phyloP scores from a whole-genome alignment of 2,888 invertebrate genomes.

The Orthosia gothica region DNA sequence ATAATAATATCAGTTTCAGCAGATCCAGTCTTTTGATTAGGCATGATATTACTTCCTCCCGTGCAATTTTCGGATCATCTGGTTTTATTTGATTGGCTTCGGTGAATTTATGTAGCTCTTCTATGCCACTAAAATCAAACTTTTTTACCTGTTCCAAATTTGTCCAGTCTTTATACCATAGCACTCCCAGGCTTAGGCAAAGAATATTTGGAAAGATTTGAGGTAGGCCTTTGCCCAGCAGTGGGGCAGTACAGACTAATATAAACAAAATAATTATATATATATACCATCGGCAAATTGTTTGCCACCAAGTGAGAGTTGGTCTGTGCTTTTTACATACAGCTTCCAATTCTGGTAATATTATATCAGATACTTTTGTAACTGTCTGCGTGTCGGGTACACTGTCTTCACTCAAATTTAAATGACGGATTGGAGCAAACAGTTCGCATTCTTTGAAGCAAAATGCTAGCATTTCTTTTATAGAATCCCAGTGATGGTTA shows the following conservation, averaged over 20 bases:
- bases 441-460: constrained; percentile 6
- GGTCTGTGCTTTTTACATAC: not conserved
- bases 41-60: constrained; percentile 8
- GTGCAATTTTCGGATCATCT: not conserved
- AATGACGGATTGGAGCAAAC: not conserved
- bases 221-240: too few relatives aligned
- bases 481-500: constrained; percentile 22
- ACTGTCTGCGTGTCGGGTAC: not conserved
- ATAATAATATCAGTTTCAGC: constrained; percentile 13
- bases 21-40: constrained; percentile 20
- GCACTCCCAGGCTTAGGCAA: too few relatives aligned
- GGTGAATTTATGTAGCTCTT: not conserved
- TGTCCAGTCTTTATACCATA: too few relatives aligned
- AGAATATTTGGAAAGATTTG: too few relatives aligned
- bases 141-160: too few relatives aligned
- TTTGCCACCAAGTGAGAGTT: not conserved
- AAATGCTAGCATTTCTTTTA: constrained; percentile 24
- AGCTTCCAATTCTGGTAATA: constrained; percentile 21
- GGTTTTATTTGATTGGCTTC: not conserved
- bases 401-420: not conserved
- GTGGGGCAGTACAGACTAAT: too few relatives aligned
- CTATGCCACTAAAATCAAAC: not conserved
- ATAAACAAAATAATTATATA: too few relatives aligned
- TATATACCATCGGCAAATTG: too few relatives aligned
- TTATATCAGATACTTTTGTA: not conserved